Evolutionary conservation across 2,797 vertebrate genomes (phyloP).

Genomic region (Bovichtus diacanthus): DNA sequence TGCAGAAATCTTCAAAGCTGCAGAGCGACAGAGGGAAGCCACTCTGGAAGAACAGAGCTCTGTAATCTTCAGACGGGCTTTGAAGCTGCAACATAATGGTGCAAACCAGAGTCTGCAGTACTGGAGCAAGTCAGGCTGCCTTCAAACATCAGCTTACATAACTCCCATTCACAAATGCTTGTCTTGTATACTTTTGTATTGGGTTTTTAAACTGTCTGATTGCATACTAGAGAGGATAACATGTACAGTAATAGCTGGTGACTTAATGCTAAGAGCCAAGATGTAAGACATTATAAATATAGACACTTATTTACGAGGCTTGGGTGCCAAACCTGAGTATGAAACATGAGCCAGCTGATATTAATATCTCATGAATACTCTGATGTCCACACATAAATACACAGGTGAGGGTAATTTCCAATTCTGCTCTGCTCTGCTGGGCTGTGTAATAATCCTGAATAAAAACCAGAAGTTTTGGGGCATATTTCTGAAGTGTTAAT

Average conservation of each 20-base stretch:
- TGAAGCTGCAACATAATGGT: constrained; percentile 34
- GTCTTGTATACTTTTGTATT: constrained; percentile 5
- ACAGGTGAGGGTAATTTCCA: constrained; percentile 40
- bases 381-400: constrained; percentile 21
- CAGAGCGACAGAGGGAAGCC: constrained; percentile 12
- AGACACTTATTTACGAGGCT: constrained; percentile 50
- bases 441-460: constrained; percentile 30
- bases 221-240: constrained; percentile 3
- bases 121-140: constrained; percentile 20
- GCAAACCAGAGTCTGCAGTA: constrained; percentile 20
- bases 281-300: constrained; percentile 58
- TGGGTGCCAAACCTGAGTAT: constrained; percentile 17
- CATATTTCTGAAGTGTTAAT: constrained; percentile 43
- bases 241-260: constrained; percentile 37
- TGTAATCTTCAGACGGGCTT: constrained; percentile 48
- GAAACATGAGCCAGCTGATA: constrained; percentile 35
- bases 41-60: constrained; percentile 23
- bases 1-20: constrained; percentile 54
- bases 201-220: constrained; percentile 35
- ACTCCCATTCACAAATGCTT: constrained; percentile 44
- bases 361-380: constrained; percentile 28
- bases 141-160: constrained; percentile 33
- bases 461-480: constrained; percentile 3
- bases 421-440: constrained; percentile 28
- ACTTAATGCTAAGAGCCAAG: constrained; percentile 39